Evolutionary conservation across 2,113 vertebrate species (phyloP).

Genomic region (Cavia porcellus): DNA sequence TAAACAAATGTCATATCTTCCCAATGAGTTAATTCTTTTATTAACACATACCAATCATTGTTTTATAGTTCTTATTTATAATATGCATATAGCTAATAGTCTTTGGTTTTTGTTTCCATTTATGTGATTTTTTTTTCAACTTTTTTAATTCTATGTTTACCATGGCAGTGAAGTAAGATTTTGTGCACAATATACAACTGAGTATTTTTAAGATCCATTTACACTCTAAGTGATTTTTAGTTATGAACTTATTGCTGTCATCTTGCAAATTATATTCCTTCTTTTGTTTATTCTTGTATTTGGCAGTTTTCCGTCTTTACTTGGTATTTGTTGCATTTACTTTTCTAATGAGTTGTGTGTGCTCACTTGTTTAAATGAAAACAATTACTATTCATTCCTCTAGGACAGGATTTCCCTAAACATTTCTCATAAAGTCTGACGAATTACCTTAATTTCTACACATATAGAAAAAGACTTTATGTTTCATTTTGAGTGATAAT

Average conservation of each 20-base stretch:
- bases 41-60: not conserved
- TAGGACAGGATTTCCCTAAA: not conserved
- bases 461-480: not conserved
- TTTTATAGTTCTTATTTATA: not conserved
- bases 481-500: not conserved
- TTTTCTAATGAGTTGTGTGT: not conserved
- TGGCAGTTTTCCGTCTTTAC: not conserved
- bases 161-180: not conserved
- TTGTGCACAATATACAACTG: not conserved
- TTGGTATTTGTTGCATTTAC: not conserved
- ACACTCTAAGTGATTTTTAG: not conserved
- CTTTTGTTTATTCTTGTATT: not conserved
- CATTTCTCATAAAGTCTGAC: not conserved
- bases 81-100: not conserved
- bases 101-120: too few relatives aligned
- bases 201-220: not conserved
- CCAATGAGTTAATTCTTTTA: too few relatives aligned
- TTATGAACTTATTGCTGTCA: not conserved
- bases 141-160: not conserved
- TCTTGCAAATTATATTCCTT: not conserved
- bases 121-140: not conserved
- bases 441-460: not conserved
- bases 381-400: not conserved
- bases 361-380: not conserved
- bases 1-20: not conserved